Evolutionary conservation across 2,113 vertebrate genomes (phyloP).

Genomic region (Pachycephala philippinensis): DNA sequence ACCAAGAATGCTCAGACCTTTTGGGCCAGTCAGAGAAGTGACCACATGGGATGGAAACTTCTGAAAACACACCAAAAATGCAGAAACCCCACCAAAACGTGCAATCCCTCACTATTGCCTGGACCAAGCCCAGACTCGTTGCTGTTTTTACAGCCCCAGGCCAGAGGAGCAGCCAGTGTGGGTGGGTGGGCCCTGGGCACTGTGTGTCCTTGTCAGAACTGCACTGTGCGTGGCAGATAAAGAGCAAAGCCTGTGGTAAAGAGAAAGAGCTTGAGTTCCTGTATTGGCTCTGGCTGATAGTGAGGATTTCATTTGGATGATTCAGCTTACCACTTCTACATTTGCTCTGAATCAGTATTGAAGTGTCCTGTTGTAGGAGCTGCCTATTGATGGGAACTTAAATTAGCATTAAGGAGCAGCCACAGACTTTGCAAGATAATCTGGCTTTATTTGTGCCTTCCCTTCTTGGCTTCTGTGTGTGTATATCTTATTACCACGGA

Average conservation of each 20-base stretch:
- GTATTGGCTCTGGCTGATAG: background rate
- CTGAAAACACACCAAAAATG: background rate
- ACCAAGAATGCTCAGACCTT: background rate
- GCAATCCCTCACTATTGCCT: background rate
- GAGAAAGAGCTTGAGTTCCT: background rate
- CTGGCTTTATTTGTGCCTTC: conserved; percentile 53
- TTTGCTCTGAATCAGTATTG: conserved; percentile 11
- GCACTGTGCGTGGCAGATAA: background rate
- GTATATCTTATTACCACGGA: conserved; percentile 56
- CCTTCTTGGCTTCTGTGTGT: conserved; percentile 14
- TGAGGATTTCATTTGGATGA: background rate
- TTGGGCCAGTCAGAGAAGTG: background rate
- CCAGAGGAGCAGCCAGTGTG: background rate
- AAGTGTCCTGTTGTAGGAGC: conserved; percentile 27
- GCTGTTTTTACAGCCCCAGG: background rate
- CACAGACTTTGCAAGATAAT: conserved; percentile 52
- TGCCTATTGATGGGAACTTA: conserved; percentile 49
- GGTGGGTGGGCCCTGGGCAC: background rate
- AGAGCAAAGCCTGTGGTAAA: background rate
- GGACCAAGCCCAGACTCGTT: background rate
- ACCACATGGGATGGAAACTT: background rate
- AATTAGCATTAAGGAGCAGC: conserved; percentile 55
- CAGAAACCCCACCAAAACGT: background rate
- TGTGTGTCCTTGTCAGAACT: background rate
- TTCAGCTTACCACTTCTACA: conserved; percentile 5